These are phyloP conservation scores for Rhaphigaster nebulosa DNA, from an alignment of 2,888 invertebrate species.

Conservation along the genomic window DNA sequence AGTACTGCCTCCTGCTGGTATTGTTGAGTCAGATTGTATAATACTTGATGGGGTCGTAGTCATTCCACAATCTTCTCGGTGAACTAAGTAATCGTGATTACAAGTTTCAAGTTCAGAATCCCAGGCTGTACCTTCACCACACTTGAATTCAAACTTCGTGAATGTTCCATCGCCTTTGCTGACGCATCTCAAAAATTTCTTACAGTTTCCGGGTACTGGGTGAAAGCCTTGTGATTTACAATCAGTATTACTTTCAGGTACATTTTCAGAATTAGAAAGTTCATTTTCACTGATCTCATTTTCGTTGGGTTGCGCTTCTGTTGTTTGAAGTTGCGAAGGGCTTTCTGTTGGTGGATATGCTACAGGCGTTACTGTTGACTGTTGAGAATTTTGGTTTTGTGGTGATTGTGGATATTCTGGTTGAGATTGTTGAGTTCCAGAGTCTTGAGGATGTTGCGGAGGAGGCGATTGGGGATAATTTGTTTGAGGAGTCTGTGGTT, in stretches of 20 bases:
- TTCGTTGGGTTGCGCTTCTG: neutral
- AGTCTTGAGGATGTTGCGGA: neutral
- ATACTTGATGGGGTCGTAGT: conserved; percentile 64
- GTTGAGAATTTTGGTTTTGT: conserved; percentile 52
- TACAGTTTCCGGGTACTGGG: conserved; percentile 66
- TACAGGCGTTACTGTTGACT: neutral
- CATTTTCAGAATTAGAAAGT: conserved; percentile 44
- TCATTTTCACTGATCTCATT: conserved; percentile 53
- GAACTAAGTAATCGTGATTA: conserved; percentile 78
- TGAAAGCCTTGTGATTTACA: conserved; percentile 67
- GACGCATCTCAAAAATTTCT: conserved; percentile 66
- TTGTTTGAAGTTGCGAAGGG: neutral
- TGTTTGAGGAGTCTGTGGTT: conserved; percentile 56
- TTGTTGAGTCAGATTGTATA: conserved; percentile 65
- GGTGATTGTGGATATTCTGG: conserved; percentile 41
- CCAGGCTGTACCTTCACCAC: conserved; percentile 85
- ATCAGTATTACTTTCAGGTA: conserved; percentile 59
- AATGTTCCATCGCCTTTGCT: conserved; percentile 70
- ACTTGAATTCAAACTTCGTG: conserved; percentile 79
- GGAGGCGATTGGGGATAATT: conserved; percentile 48
- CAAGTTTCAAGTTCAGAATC: conserved; percentile 78
- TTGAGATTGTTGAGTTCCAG: conserved; percentile 31
- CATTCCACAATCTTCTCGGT: conserved; percentile 65
- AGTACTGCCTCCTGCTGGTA: conserved; percentile 64
- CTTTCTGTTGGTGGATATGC: neutral